Evolutionary conservation across 2,113 vertebrate genomes (phyloP).

Genomic region (Felis chaus): DNA sequence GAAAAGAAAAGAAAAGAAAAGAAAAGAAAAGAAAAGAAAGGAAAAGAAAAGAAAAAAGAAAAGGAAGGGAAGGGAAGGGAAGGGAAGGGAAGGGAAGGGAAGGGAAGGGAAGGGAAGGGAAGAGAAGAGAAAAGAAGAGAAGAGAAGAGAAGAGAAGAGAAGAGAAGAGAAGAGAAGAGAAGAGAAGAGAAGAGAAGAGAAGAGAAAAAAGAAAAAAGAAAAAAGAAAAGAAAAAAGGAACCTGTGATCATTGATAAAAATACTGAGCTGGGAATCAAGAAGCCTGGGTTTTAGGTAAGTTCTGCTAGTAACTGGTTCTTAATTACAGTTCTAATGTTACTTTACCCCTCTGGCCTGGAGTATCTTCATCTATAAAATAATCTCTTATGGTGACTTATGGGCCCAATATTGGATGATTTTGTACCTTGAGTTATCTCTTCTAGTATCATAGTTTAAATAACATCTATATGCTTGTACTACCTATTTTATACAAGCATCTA

Average conservation of each 20-base stretch:
- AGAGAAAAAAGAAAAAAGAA: too few species aligned
- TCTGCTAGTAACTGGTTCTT: not conserved
- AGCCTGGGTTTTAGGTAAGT: not conserved
- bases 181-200: fast-evolving
- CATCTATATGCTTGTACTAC: not conserved
- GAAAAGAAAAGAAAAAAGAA: too few species aligned
- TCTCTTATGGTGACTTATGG: not conserved
- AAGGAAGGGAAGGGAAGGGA: too few species aligned
- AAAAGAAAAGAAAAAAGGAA: not conserved
- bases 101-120: too few species aligned
- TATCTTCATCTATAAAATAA: not conserved
- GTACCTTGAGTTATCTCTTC: not conserved
- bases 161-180: not conserved
- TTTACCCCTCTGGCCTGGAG: not conserved
- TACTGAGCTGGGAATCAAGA: not conserved
- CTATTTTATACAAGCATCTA: not conserved
- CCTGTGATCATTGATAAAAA: not conserved
- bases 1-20: too few species aligned
- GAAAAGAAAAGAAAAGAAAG: not conserved
- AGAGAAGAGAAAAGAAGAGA: not conserved
- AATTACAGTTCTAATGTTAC: not conserved
- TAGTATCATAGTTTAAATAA: not conserved
- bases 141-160: not conserved
- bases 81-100: too few species aligned
- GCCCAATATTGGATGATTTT: not conserved